Base-by-base conservation (phyloP, 2,113 vertebrate genomes). In the Phrynocephalus versicolor region DNA sequence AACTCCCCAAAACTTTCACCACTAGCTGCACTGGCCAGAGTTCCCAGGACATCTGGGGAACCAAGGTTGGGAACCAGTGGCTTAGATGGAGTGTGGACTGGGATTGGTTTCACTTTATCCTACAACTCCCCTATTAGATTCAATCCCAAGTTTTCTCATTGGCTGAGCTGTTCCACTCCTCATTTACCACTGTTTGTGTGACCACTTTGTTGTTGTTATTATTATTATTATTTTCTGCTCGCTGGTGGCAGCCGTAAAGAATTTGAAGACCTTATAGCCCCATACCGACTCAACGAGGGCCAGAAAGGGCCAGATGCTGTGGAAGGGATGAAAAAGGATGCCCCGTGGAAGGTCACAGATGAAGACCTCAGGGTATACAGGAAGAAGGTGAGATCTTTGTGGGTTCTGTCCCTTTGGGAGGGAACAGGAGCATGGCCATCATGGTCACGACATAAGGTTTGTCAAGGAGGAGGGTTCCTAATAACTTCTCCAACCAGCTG, bases 191-290 rank as follows among this genome's bases (percentile, higher is more conserved):
- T 23, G 3, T 15, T 39, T 27, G 18, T 64, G 37, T 69, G 14
- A 33, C 41, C 21, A 74, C 33, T 60, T 73, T 51, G 18, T 1
- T 30, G 13, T 39, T 72, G n/a, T n/a, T n/a, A n/a, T n/a, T n/a
- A n/a, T n/a, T n/a, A n/a, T n/a, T n/a, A n/a, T n/a, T n/a, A n/a
- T n/a, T n/a, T n/a, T 69, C 75, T 55, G 35, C n/a, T 67, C 71
- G 37, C 58, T 82, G 35, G 1, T n/a, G 19, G 27, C 74, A 97
- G 96, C 72, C 70, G 92, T 82, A 95, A 93, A 77, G 80, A 90
- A 72, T 97, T 97, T 88, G 93, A 96, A 91, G 95, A 96, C 23
- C 90, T 89, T 25, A 81, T 97, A 57, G 90, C 95, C 86, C 94
- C 95, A 84, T 96, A 94, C 91, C 90, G 87, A 73, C 71, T 96